Evolutionary conservation across 2,888 invertebrate species (phyloP).

Genomic region (Tuberolachnus salignus): DNA sequence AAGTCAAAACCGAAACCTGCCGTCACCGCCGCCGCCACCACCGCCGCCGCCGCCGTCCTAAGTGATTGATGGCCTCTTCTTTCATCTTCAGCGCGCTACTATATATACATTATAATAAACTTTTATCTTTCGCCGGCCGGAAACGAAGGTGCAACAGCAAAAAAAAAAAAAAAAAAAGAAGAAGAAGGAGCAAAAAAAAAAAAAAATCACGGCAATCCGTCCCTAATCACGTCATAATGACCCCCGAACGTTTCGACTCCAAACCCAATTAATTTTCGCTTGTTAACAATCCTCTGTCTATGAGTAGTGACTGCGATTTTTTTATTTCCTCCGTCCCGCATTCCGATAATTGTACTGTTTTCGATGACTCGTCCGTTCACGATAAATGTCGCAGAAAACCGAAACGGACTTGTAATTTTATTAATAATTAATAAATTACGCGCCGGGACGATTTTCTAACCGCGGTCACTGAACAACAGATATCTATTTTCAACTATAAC

Average conservation of each 20-base stretch:
- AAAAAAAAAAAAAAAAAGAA: constrained; percentile 35
- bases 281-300: constrained; percentile 38
- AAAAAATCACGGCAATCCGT: constrained; percentile 35
- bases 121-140: constrained; percentile 38
- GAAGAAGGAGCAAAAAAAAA: constrained; percentile 20
- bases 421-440: too few species aligned
- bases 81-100: constrained; percentile 27
- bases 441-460: too few species aligned
- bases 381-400: not conserved
- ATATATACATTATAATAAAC: constrained; percentile 30
- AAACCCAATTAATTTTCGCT: constrained; percentile 53
- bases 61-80: constrained; percentile 53
- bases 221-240: constrained; percentile 50
- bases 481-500: too few species aligned
- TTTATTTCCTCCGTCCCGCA: too few species aligned
- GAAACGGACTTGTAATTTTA: too few species aligned
- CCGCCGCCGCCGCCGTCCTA: not conserved
- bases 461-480: too few species aligned
- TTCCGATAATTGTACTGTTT: constrained; percentile 37
- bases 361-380: not conserved
- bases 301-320: not conserved
- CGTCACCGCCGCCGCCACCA: not conserved
- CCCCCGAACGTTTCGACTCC: constrained; percentile 48
- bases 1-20: constrained; percentile 45
- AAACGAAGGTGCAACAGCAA: too few species aligned